Conservation (phyloP, 2,888 invertebrate species). For the Morinoia aosen region DNA sequence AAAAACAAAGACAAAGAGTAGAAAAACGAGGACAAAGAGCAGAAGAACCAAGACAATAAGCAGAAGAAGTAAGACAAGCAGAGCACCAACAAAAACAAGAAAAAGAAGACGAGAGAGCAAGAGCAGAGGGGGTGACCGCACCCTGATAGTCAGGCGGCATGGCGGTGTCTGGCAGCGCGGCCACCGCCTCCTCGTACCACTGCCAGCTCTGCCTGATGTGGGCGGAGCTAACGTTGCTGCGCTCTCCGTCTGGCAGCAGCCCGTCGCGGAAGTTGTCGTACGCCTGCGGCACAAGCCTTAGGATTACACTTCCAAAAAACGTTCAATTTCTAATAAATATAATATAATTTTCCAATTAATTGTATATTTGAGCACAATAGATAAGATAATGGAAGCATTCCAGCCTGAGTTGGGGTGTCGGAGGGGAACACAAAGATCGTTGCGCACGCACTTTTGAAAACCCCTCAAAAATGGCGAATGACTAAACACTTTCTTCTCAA, state of each 20-base stretch:
- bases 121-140: conserved; percentile 67
- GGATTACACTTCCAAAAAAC: not conserved
- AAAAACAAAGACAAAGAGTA: too few species aligned
- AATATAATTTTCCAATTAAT: not conserved
- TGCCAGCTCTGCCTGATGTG: conserved; percentile 80
- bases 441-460: too few species aligned
- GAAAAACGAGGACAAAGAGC: too few species aligned
- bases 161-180: conserved; percentile 82
- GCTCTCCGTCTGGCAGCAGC: conserved; percentile 26
- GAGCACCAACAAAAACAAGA: not conserved
- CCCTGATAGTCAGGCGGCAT: conserved; percentile 82
- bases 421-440: too few species aligned
- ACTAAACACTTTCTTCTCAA: too few species aligned
- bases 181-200: conserved; percentile 86
- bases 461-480: too few species aligned
- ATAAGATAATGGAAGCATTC: too few species aligned
- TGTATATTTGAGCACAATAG: not conserved
- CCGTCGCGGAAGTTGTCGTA: conserved; percentile 25
- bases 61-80: too few species aligned
- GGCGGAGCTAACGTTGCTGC: not conserved
- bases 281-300: not conserved
- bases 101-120: not conserved
- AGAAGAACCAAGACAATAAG: too few species aligned
- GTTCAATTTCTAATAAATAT: not conserved
- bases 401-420: too few species aligned